Conservation (phyloP, 2,888 invertebrate species). For the Rhyacophila evoluta region DNA sequence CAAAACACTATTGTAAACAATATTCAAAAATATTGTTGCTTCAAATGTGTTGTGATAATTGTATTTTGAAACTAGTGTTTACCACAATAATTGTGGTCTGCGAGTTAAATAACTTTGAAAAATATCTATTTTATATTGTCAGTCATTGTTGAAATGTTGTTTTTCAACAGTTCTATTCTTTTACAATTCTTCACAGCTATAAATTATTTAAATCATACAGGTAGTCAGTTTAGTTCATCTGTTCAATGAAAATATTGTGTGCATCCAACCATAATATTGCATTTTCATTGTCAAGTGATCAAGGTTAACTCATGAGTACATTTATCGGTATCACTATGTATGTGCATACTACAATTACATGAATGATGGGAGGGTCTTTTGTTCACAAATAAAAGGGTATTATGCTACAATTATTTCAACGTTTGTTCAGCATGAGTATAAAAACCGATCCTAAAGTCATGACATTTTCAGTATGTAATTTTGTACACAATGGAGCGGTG, state of each 20-base stretch:
- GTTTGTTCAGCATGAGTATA: conserved; percentile 25
- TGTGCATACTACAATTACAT: conserved; percentile 29
- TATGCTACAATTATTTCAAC: conserved; percentile 23
- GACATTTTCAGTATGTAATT: conserved; percentile 30
- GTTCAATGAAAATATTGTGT: conserved; percentile 5
- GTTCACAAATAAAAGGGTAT: conserved; percentile 42
- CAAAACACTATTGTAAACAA: no score
- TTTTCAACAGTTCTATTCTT: not conserved
- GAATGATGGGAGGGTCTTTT: conserved; percentile 36
- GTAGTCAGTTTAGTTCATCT: not conserved
- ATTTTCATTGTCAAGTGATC: conserved; percentile 39
- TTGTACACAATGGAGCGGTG: conserved; percentile 9
- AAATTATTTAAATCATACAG: not conserved
- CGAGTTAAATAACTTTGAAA: no score
- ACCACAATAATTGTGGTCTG: no score
- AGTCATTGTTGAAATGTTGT: not conserved
- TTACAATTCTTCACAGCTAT: not conserved
- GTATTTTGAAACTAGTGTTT: no score
- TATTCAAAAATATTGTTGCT: no score
- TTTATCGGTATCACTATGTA: conserved; percentile 13
- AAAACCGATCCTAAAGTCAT: conserved; percentile 13
- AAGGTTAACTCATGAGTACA: conserved; percentile 41
- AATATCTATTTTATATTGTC: no score
- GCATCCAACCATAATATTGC: conserved; percentile 41
- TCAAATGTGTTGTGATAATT: no score